Base-by-base conservation (phyloP, 1,140 invertebrate genomes). In the Penaeus chinensis region DNA sequence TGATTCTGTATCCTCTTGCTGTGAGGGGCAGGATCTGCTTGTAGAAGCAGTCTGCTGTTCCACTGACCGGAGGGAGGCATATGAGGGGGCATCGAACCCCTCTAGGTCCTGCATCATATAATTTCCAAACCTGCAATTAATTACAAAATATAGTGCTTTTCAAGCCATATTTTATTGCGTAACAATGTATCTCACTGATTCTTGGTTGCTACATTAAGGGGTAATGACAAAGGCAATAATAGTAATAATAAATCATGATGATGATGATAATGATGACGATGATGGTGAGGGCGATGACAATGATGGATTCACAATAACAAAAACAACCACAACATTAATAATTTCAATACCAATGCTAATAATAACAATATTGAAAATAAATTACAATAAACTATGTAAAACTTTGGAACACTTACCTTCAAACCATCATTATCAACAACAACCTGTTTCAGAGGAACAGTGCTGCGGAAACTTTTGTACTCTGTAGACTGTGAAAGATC, bases 41-140 rank as follows among this genome's bases (percentile, higher is more conserved):
- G 91, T 95, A 98, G 93, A 95, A 98, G 24, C 97, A 94, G 93
- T 98, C 97, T 54, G 97, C 96, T 20, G 96, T 97, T 0, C 97
- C 97, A 91, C 96, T 97, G 2, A 96, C 96, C 65, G 97, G 96
- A 66, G 97, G 96, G 88, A 98, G 93, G 93, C 96, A 98, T 89
- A 98, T 93, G 54, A 98, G 91, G 13, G 97, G 97, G 91, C 95
- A 96, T 84, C 93, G 94, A 7, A 98, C 94, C 71, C 93, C 94
- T 91, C 95, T 95, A 13, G 97, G 97, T 66, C 96, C 96, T 86
- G 96, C 96, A 92, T 98, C 97, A 92, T 97, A 98, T 63, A 98
- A 93, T 91, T 95, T 95, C 97, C 97, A 98, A 91, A 95, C 95
- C 95, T 97, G 88, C 54, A 92, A 92, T 85, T 91, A 88, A 84